Percentiles rank a stretch among this genome's conserved stretches.
Conservation (phyloP, 2,113 vertebrate genomes). For the Ammodytes marinus region DNA sequence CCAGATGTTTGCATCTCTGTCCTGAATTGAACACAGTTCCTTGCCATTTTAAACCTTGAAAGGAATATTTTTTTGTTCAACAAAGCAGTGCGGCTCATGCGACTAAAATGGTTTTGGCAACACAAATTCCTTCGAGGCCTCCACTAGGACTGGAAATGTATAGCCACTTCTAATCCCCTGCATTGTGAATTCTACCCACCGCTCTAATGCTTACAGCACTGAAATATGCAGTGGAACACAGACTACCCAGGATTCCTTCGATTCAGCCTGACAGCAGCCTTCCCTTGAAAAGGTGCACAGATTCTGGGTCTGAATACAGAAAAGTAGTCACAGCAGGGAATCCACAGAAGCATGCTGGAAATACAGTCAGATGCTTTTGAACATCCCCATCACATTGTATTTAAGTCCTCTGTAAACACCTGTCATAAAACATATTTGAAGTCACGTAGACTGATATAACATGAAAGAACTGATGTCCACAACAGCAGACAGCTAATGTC, state of each 20-base stretch:
- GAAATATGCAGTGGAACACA: neutral
- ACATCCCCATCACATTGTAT: neutral
- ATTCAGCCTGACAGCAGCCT: neutral
- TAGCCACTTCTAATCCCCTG: neutral
- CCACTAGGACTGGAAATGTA: neutral
- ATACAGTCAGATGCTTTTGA: neutral
- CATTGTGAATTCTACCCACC: conserved; percentile 6
- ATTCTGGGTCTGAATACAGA: conserved; percentile 16
- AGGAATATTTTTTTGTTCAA: neutral
- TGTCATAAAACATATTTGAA: neutral
- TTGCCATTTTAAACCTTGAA: neutral
- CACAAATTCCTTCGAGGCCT: neutral
- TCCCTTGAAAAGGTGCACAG: neutral
- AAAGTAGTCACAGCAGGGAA: neutral
- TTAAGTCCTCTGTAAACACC: neutral
- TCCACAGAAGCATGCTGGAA: neutral
- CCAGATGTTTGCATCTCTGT: neutral
- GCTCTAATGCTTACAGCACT: neutral
- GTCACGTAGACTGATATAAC: neutral
- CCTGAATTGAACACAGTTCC: neutral
- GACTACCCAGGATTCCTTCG: neutral
- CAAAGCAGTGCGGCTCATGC: neutral
- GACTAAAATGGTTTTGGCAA: neutral
- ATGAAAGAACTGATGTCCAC: neutral
- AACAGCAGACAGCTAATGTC: neutral